A percentile compares a stretch with the other conserved stretches of the same genome.
Conservation (phyloP, 1,140 invertebrate species). For the Sycophila sp. region DNA sequence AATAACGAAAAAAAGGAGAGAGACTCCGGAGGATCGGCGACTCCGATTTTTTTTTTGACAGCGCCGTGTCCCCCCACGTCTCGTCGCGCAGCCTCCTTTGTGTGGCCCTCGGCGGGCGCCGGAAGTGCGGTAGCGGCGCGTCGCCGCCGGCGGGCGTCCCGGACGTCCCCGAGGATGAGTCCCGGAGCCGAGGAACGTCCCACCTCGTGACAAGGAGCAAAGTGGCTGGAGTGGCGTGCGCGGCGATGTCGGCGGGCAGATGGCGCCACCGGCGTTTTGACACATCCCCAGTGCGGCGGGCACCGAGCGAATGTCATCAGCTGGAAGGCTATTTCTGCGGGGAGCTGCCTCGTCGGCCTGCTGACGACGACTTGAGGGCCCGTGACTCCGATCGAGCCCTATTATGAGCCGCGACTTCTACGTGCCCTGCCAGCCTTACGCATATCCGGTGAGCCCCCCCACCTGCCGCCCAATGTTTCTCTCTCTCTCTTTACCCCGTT, state of each 20-base stretch:
- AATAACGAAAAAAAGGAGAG: too few relatives aligned
- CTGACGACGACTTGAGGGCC: neutral
- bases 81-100: constrained; percentile 22
- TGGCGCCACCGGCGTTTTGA: constrained; percentile 62
- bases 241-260: constrained; percentile 45
- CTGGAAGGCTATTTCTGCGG: neutral
- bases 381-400: constrained; percentile 1
- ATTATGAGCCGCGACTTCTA: constrained; percentile 65
- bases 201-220: constrained; percentile 15
- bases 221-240: too few relatives aligned
- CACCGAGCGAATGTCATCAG: constrained; percentile 11
- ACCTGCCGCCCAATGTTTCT: neutral
- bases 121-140: too few relatives aligned
- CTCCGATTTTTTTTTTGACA: constrained; percentile 4
- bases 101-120: too few relatives aligned
- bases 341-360: too few relatives aligned
- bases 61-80: neutral
- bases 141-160: too few relatives aligned
- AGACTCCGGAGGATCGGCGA: too few relatives aligned
- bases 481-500: neutral
- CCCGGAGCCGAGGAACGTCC: neutral
- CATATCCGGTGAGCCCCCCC: constrained; percentile 56
- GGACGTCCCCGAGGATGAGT: too few relatives aligned
- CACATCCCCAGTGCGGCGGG: constrained; percentile 45
- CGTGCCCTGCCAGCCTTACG: constrained; percentile 60